Percentiles rank a stretch among this genome's conserved stretches.
These are phyloP conservation scores for Nephrocerus scutellatus DNA, from an alignment of 2,888 invertebrate genomes.

Conservation along the genomic window DNA sequence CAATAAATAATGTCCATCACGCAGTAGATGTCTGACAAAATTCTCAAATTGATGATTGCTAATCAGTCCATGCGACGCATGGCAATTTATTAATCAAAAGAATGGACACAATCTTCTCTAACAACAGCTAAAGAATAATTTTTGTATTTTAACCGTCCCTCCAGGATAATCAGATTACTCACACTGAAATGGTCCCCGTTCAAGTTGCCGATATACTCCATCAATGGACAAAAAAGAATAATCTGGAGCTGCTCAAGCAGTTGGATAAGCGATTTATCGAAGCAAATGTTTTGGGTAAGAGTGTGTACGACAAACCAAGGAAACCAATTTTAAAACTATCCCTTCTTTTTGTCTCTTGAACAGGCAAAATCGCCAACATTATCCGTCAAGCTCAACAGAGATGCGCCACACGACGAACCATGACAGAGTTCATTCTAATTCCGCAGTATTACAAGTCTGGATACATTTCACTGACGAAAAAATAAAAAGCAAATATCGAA, in stretches of 20 bases:
- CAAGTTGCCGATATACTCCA: slow-evolving; percentile 39
- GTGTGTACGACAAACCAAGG: too few species aligned
- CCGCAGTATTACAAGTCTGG: slow-evolving; percentile 47
- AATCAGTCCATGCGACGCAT: too few species aligned
- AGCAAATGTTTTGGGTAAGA: slow-evolving; percentile 43
- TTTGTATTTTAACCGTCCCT: slow-evolving; percentile 2
- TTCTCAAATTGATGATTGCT: too few species aligned
- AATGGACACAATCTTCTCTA: not conserved
- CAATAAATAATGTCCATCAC: too few species aligned
- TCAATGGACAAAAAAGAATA: slow-evolving; percentile 39
- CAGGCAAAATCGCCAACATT: slow-evolving; percentile 45
- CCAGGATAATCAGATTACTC: slow-evolving; percentile 27
- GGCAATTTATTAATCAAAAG: too few species aligned
- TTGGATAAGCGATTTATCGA: slow-evolving; percentile 40
- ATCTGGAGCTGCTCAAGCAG: slow-evolving; percentile 37
- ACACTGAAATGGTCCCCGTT: slow-evolving; percentile 35
- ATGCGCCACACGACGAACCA: slow-evolving; percentile 26
- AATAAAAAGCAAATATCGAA: slow-evolving; percentile 31
- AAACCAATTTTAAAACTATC: not conserved
- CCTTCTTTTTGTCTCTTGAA: slow-evolving; percentile 3
- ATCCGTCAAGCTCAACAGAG: slow-evolving; percentile 41
- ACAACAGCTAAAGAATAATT: too few species aligned
- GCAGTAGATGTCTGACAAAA: too few species aligned
- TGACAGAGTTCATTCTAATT: slow-evolving; percentile 42
- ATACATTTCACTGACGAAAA: slow-evolving; percentile 41